A percentile compares a stretch with the other conserved stretches of the same genome.
phyloP scores from a whole-genome alignment of 2,113 vertebrate species.

The Ceuthmochares aereus region DNA sequence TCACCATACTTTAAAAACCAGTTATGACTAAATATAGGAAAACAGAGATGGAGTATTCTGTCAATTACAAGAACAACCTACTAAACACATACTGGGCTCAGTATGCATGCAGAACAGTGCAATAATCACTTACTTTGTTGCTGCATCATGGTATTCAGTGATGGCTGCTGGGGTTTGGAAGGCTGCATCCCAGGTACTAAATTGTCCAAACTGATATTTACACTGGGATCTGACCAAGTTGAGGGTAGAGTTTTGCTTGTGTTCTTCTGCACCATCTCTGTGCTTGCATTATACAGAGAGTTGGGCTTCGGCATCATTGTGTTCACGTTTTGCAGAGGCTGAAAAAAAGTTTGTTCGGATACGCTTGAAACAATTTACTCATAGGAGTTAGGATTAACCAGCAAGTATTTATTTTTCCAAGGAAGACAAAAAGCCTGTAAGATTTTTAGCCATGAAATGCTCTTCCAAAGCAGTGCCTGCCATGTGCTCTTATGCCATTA shows the following conservation, averaged over 20 bases:
- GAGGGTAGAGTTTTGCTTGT: conserved; percentile 89
- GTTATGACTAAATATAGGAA: not conserved
- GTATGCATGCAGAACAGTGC: not conserved
- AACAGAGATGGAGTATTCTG: not conserved
- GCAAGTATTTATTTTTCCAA: not conserved
- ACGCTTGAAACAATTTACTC: not conserved
- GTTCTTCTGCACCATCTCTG: conserved; percentile 83
- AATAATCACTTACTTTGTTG: conserved; percentile 85
- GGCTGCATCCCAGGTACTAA: conserved; percentile 92
- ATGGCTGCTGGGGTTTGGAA: conserved; percentile 91
- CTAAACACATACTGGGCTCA: not conserved
- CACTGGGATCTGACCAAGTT: conserved; percentile 94
- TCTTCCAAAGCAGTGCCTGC: not conserved
- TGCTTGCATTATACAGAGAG: conserved; percentile 82
- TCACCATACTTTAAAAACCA: not conserved
- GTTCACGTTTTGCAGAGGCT: conserved; percentile 86
- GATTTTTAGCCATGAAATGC: not conserved
- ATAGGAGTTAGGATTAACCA: not conserved
- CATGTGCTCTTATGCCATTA: not conserved
- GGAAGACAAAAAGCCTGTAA: not conserved
- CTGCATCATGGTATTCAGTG: conserved; percentile 93
- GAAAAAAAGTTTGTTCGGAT: conserved; percentile 41
- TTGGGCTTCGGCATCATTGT: conserved; percentile 81
- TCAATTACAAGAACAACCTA: not conserved
- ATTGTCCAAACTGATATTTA: conserved; percentile 98